Percentiles rank a stretch among this genome's conserved stretches.
Conservation (phyloP, 2,113 vertebrate genomes). For the Silurus glanis region DNA sequence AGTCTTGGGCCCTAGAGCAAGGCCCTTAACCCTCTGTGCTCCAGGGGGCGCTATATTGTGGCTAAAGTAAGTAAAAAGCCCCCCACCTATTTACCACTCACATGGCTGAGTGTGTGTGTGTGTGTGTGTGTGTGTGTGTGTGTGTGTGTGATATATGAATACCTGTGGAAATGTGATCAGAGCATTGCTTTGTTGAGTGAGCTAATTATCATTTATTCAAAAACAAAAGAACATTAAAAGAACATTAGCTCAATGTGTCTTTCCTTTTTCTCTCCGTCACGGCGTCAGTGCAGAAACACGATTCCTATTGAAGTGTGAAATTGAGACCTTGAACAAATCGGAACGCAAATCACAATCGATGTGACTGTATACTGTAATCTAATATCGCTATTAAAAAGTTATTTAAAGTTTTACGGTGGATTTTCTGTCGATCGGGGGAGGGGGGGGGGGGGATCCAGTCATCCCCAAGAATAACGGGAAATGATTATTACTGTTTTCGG, state of each 20-base stretch:
- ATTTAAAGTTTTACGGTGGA: neutral
- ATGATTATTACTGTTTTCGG: neutral
- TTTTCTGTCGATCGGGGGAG: neutral
- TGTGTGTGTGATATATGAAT: neutral
- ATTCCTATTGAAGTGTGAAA: neutral
- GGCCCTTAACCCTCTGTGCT: too few relatives aligned
- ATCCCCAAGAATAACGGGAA: neutral
- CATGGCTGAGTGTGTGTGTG: neutral
- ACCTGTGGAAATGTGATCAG: neutral
- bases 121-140: neutral
- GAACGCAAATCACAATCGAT: neutral
- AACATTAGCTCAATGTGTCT: too few relatives aligned
- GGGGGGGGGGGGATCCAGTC: neutral
- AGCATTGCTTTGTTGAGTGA: neutral
- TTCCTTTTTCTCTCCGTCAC: too few relatives aligned
- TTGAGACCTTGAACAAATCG: neutral
- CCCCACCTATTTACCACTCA: too few relatives aligned
- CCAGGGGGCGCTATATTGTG: too few relatives aligned
- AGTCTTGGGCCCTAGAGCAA: too few relatives aligned
- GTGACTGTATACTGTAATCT: neutral
- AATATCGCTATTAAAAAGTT: neutral
- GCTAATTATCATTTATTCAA: neutral
- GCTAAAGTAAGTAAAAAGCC: too few relatives aligned
- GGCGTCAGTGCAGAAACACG: neutral
- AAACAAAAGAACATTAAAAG: neutral